Base-by-base conservation (phyloP, 1,140 invertebrate species). In the Trichonephila clavata region DNA sequence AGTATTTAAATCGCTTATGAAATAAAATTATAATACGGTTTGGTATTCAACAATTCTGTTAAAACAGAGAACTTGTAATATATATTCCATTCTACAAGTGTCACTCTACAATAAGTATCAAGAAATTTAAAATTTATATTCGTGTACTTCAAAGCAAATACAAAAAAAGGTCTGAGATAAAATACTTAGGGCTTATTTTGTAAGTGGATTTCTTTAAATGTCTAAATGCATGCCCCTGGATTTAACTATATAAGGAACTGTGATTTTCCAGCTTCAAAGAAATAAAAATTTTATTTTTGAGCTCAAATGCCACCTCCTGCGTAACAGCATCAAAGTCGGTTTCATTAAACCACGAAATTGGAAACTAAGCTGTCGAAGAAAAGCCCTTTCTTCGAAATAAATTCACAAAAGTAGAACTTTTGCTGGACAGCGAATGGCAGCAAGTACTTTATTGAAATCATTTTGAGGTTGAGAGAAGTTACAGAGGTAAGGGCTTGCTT, bases 391-490 rank as follows among this genome's bases (percentile, higher is more conserved):
- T 39, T 18, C 32, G 71, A 77, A 32, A 77, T 77, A 77, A 77
- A 77, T 77, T 77, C 71, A 20, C 27, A 77, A 77, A 77, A 77
- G 32, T 77, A 39, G 81, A 84, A 59, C 43, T 84, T 84, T 84
- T 59, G 21, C 50, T 24, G 57, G 81, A 84, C 81, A 84, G n/a
- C 14, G 50, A 84, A 84, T 84, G 81, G 81, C 21, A 20, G 43
- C 21, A 84, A 84, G 81, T 84, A 59, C n/a, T 84, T 84, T 84
- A 84, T 84, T 84, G 81, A 84, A 57, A 84, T 84, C 81, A 27
- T 84, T 84, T 59, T 59, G 50, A 84, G n/a, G 81, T 57, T 57
- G 81, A 57, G 43, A 10, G 57, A 59, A 84, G 81, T 50, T 57
- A 84, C 24, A 84, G 27, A 18, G 57, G 57, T 50, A 21, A 20